Base-by-base conservation (phyloP, 2,797 vertebrate genomes). In the Helarctos malayanus region DNA sequence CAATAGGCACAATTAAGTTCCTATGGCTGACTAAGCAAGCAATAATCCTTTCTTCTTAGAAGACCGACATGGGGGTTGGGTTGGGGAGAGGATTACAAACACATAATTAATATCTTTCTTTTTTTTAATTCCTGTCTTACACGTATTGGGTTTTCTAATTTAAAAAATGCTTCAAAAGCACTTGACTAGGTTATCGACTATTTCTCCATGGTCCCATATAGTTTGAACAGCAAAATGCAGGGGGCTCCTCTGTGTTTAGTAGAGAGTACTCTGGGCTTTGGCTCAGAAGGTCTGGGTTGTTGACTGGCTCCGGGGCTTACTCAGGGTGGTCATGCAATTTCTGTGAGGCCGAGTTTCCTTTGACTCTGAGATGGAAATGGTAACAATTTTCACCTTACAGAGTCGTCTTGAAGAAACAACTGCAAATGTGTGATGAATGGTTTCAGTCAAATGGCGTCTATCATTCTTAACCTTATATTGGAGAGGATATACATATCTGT, bases 101-200 rank as follows among this genome's bases (percentile, higher is more conserved):
- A 87, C 6, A 49, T n/a, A 80, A 89, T 85, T 92, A 90, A 59
- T 82, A 71, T 78, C 38, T 95, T 81, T 69, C 32, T 75, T 89
- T 88, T 93, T 57, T 80, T 63, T 16, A 83, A 80, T 80, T 23
- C 12, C 47, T 69, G 5, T 91, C 10, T 71, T 91, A 87, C 11
- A 57, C 38, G n/a, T 25, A 80, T n/a, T 90, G 56, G 15, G 13
- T 68, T 93, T 96, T 92, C 61, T 73, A 92, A 57, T 63, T 95
- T 15, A 29, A 94, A 90, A 97, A 87, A 78, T 82, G 5, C 71
- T 94, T 96, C 32, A 79, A 73, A 97, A 85, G 15, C 38, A 85
- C 21, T 91, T 54, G 35, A 65, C 21, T 84, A 45, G 7, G 5
- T 75, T 78, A 41, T 69, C 29, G 35, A 79, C 75, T 57, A 80